Evolutionary conservation across 2,888 invertebrate genomes (phyloP).

Genomic region (Spodoptera picta): DNA sequence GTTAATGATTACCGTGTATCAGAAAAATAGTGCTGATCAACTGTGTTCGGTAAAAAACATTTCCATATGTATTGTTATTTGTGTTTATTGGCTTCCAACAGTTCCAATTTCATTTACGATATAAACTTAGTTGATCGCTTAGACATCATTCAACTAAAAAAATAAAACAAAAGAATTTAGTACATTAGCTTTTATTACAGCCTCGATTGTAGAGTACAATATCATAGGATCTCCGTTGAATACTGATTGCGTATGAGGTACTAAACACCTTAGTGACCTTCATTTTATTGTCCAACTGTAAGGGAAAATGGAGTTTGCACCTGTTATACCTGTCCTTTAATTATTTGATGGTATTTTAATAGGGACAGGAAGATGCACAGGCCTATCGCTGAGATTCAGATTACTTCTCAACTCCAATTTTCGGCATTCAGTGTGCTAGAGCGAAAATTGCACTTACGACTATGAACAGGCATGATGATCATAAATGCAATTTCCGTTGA

Average conservation of each 20-base stretch:
- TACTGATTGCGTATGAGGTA: slow-evolving; percentile 69
- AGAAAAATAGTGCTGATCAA: no score
- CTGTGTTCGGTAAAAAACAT: no score
- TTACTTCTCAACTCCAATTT: slow-evolving; percentile 42
- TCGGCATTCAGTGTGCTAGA: slow-evolving; percentile 24
- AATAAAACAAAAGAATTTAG: slow-evolving; percentile 58
- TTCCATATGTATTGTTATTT: no score
- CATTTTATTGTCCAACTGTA: slow-evolving; percentile 54
- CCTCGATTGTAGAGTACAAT: slow-evolving; percentile 69
- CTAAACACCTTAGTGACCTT: slow-evolving; percentile 50
- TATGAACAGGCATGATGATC: background rate
- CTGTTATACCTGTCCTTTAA: slow-evolving; percentile 9
- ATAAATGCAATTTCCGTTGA: slow-evolving; percentile 38
- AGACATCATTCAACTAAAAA: background rate
- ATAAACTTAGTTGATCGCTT: no score
- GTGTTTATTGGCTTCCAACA: no score
- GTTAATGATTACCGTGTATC: no score
- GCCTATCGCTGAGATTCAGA: slow-evolving; percentile 53
- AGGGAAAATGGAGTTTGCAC: slow-evolving; percentile 43
- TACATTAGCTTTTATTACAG: slow-evolving; percentile 78
- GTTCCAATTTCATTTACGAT: no score
- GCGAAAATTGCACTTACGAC: slow-evolving; percentile 34
- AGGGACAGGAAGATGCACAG: slow-evolving; percentile 16
- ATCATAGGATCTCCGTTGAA: slow-evolving; percentile 74
- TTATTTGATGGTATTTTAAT: slow-evolving; percentile 4